Evolutionary conservation across 2,797 vertebrate genomes (phyloP), one percentile per base, ranked within the genome.

Genomic region (Tauraco hartlaubi): DNA sequence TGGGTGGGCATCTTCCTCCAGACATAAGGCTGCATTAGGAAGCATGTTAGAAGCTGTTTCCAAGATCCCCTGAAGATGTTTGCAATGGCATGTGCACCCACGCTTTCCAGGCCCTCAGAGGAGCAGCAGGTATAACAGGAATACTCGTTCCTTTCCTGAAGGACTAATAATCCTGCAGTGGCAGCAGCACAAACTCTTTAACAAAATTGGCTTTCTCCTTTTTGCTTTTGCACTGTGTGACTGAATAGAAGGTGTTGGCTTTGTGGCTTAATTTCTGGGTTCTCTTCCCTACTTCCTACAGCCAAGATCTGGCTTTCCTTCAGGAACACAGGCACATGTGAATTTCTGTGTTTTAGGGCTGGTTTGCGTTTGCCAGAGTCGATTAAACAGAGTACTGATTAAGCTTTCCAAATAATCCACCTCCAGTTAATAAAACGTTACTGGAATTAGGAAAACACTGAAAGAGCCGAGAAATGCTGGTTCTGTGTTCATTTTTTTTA

Each of bases 381-480:
- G 64, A 77, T 74, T 61, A 62, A 72, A 66, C 18, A 87, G 43
- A 67, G 33, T 17, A 67, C 52, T 61, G 49, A 74, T 95, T 78
- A 90, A 51, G 16, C 35, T 86, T 26, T 80, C 58, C 43, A 85
- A 85, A 73, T 68, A 92, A 78, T 86, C 73, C n/a, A 66, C 21
- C 23, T 88, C 67, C n/a, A 54, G 35, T 73, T 90, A 79, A 85
- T 92, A 74, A 89, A 94, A 83, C 12, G 8, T 80, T 82, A 31
- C 62, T 92, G 79, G 49, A 91, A 74, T 85, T 88, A 61, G 37
- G 37, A 52, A 80, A 75, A 51, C 11, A 9, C 12, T 80, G 56
- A 51, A 74, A 72, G 26, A 76, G 18, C 58, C 56, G 51, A 78
- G 55, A 26, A 90, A 22, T 8, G 2, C 33, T 48, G 13, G 1